Evolutionary conservation across 2,113 vertebrate species (phyloP).

Genomic region (Oplegnathus fasciatus): DNA sequence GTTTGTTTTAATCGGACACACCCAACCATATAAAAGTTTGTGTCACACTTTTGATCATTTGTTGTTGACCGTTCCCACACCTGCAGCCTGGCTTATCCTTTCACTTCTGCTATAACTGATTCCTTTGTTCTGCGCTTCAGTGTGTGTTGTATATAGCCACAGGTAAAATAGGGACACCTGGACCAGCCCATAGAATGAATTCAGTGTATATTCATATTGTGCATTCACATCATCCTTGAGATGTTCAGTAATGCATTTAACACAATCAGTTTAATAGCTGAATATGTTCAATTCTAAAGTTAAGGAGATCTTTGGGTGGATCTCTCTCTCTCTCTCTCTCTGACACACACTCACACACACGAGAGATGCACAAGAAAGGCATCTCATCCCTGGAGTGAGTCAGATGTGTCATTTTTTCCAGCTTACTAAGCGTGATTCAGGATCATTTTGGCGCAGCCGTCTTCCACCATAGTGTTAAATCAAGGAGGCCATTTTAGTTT

Average conservation of each 20-base stretch:
- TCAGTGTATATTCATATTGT: not conserved
- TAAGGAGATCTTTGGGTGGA: constrained; percentile 9
- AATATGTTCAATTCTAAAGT: not conserved
- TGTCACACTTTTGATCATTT: not conserved
- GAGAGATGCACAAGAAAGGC: constrained; percentile 44
- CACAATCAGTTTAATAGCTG: not conserved
- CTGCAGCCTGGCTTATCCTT: constrained; percentile 12
- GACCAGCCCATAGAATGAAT: not conserved
- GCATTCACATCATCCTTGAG: not conserved
- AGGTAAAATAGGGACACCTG: constrained; percentile 36
- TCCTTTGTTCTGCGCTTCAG: constrained; percentile 8
- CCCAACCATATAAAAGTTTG: constrained; percentile 43
- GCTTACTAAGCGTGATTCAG: constrained; percentile 59
- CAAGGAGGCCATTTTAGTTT: constrained; percentile 82
- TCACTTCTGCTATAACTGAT: not conserved
- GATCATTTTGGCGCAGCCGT: constrained; percentile 57
- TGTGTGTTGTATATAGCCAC: not conserved
- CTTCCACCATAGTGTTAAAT: constrained; percentile 55
- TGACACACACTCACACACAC: not conserved
- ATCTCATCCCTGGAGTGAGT: constrained; percentile 49
- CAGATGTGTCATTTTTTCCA: constrained; percentile 73
- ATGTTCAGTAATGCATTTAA: not conserved
- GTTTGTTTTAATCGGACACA: constrained; percentile 28
- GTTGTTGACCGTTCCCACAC: constrained; percentile 50
- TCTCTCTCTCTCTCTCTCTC: constrained; percentile 27